Evolutionary conservation across 2,797 vertebrate genomes (phyloP).

Genomic region (Microctenopoma steveboyesi): DNA sequence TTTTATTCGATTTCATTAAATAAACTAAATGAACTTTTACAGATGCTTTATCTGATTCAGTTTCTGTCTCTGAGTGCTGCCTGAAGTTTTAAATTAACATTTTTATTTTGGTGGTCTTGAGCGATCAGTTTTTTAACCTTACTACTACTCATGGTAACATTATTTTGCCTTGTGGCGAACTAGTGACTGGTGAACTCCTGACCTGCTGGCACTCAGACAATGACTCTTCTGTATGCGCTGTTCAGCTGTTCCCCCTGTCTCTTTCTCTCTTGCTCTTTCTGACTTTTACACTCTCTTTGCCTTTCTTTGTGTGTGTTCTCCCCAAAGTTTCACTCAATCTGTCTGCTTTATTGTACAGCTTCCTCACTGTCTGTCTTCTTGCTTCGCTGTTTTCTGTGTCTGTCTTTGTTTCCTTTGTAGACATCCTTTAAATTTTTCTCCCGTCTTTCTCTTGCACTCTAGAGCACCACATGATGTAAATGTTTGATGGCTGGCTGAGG

Average conservation of each 20-base stretch:
- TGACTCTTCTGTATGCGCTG: conserved; percentile 58
- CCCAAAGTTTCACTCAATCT: conserved; percentile 22
- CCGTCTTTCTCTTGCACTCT: conserved; percentile 37
- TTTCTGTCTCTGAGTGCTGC: too few species aligned
- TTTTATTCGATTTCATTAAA: conserved; percentile 13
- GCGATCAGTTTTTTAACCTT: conserved; percentile 10
- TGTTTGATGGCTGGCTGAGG: conserved; percentile 70
- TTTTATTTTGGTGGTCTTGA: neutral
- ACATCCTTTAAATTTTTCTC: conserved; percentile 13
- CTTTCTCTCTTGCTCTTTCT: conserved; percentile 39
- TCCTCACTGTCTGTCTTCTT: conserved; percentile 21
- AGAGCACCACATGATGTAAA: conserved; percentile 62
- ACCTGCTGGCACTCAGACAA: conserved; percentile 66
- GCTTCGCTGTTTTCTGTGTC: conserved; percentile 12
- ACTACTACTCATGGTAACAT: conserved; percentile 9
- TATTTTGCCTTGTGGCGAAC: conserved; percentile 28
- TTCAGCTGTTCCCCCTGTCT: conserved; percentile 39
- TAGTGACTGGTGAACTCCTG: conserved; percentile 65
- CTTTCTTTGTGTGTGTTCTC: conserved; percentile 29
- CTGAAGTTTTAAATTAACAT: too few species aligned
- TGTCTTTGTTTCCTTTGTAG: conserved; percentile 35
- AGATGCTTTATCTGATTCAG: too few species aligned
- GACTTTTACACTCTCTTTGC: conserved; percentile 47
- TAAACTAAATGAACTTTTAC: neutral
- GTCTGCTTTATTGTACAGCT: conserved; percentile 34